A percentile compares a stretch with the other conserved stretches of the same genome.
Conservation (phyloP, 2,797 vertebrate genomes). For the Enteromius afrohamiltoni region DNA sequence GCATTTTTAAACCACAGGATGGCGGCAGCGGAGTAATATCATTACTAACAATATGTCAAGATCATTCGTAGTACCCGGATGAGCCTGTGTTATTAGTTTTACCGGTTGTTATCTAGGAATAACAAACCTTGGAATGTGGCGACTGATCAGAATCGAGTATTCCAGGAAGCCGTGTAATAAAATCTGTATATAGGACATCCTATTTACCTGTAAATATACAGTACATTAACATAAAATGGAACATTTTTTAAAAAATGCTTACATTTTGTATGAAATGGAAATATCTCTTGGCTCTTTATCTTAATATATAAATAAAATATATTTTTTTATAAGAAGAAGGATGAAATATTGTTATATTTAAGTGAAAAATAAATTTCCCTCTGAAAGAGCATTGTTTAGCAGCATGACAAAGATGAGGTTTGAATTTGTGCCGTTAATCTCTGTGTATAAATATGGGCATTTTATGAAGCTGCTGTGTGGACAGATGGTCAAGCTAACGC, state of each 20-base stretch:
- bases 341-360: neutral
- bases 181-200: neutral
- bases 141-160: too few relatives aligned
- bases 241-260: neutral
- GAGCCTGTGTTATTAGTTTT: too few relatives aligned
- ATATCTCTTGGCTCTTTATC: neutral
- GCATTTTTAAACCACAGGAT: too few relatives aligned
- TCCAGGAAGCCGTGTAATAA: neutral
- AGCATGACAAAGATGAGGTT: neutral
- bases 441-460: constrained; percentile 20
- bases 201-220: neutral
- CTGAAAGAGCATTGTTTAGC: neutral
- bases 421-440: constrained; percentile 14
- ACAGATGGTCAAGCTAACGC: constrained; percentile 44
- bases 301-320: neutral
- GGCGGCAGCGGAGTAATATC: too few relatives aligned
- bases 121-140: too few relatives aligned
- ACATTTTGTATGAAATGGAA: neutral
- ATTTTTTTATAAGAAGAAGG: neutral
- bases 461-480: constrained; percentile 9
- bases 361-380: too few relatives aligned
- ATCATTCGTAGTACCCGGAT: too few relatives aligned
- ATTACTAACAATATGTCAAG: too few relatives aligned
- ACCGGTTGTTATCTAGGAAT: too few relatives aligned
- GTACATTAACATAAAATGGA: neutral